phyloP scores from a whole-genome alignment of 2,797 vertebrate genomes.

The Lindbergichthys nudifrons region DNA sequence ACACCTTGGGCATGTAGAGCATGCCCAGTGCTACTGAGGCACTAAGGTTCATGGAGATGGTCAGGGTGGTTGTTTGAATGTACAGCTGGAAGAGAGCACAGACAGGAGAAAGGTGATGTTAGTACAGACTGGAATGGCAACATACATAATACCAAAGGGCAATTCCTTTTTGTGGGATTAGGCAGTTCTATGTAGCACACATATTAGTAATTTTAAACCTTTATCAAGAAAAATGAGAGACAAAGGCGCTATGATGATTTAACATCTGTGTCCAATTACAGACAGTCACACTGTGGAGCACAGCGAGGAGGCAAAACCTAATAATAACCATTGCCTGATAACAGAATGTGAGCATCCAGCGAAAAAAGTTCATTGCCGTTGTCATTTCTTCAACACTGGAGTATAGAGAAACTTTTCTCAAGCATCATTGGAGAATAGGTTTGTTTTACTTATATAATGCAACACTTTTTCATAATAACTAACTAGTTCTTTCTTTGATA shows the following conservation, averaged over 20 bases:
- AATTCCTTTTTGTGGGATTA: constrained; percentile 14
- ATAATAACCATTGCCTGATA: constrained; percentile 48
- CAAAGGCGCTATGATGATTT: constrained; percentile 25
- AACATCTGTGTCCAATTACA: constrained; percentile 57
- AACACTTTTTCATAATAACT: constrained; percentile 4
- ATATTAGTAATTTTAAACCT: constrained; percentile 36
- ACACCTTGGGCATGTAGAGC: constrained; percentile 99
- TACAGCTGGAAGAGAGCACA: constrained; percentile 88
- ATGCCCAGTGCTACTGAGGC: constrained; percentile 98
- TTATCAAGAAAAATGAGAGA: constrained; percentile 42
- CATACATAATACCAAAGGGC: constrained; percentile 3
- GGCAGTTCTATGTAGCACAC: constrained; percentile 30
- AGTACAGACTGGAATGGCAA: constrained; percentile 6
- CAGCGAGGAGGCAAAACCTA: constrained; percentile 44
- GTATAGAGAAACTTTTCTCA: constrained; percentile 18
- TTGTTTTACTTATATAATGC: constrained; percentile 1
- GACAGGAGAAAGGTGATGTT: constrained; percentile 18
- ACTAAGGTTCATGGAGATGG: constrained; percentile 99
- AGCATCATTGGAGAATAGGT: neutral
- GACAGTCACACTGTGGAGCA: constrained; percentile 48
- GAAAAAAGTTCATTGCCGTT: constrained; percentile 11
- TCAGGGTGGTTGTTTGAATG: constrained; percentile 98
- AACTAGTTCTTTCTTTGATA: constrained; percentile 16
- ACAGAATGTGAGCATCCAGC: constrained; percentile 35
- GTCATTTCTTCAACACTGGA: constrained; percentile 9